phyloP scores from a whole-genome alignment of 2,888 invertebrate genomes.

The Leistus spinibarbis region DNA sequence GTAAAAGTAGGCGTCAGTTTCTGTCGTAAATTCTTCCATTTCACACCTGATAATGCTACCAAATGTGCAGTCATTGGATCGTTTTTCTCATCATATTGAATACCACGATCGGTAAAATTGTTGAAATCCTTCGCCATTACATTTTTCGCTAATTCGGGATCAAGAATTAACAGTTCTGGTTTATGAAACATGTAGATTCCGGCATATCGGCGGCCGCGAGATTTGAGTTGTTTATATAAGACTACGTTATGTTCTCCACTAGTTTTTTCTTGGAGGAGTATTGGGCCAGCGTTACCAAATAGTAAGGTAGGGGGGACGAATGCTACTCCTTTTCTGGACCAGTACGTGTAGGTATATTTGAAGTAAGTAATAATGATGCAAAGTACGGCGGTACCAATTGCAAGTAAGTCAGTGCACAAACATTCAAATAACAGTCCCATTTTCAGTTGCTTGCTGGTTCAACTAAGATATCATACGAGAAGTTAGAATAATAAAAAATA shows the following conservation, averaged over 20 bases:
- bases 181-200: conserved; percentile 44
- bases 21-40: conserved; percentile 66
- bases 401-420: neutral
- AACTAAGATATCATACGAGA: no score
- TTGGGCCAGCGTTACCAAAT: neutral
- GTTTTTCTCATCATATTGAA: conserved; percentile 62
- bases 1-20: conserved; percentile 70
- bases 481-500: no score
- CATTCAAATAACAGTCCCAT: neutral
- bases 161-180: conserved; percentile 43
- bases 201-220: conserved; percentile 20
- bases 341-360: neutral
- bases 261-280: neutral
- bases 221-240: neutral
- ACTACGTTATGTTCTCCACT: neutral
- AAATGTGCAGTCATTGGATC: conserved; percentile 65
- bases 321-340: conserved; percentile 1
- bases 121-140: conserved; percentile 65
- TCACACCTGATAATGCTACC: conserved; percentile 60
- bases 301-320: neutral
- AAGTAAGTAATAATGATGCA: neutral
- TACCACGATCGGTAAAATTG: conserved; percentile 66
- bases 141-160: conserved; percentile 49
- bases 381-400: neutral
- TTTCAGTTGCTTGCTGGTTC: no score